Evolutionary conservation across 1,140 invertebrate genomes (phyloP).

Genomic region (Vollenhovia emeryi): DNA sequence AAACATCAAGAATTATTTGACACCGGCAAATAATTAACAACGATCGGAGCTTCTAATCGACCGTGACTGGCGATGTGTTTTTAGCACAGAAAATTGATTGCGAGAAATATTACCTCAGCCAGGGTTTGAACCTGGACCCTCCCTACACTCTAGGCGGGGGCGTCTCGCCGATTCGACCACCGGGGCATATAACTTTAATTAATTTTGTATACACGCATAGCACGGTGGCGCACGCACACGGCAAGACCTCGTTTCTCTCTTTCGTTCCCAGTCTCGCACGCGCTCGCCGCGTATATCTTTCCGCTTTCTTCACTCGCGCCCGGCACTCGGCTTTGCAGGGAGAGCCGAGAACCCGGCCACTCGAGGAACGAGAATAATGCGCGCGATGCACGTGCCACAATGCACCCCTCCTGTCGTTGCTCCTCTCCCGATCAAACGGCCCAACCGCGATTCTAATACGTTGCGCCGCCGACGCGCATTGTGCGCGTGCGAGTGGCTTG

Average conservation of each 20-base stretch:
- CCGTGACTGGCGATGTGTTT: too few species aligned
- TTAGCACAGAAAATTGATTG: too few species aligned
- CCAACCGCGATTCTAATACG: constrained; percentile 66
- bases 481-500: constrained; percentile 22
- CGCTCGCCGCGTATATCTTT: constrained; percentile 14
- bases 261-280: not conserved
- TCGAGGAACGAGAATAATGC: constrained; percentile 75
- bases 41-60: too few species aligned
- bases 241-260: constrained; percentile 4
- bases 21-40: too few species aligned
- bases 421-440: not conserved
- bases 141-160: too few species aligned
- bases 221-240: constrained; percentile 20
- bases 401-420: not conserved
- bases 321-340: not conserved
- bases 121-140: too few species aligned
- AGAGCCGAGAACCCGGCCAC: constrained; percentile 68
- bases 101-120: too few species aligned
- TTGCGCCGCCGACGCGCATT: constrained; percentile 36
- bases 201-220: constrained; percentile 75
- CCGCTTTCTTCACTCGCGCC: constrained; percentile 16
- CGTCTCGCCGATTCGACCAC: too few species aligned
- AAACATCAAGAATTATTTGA: too few species aligned
- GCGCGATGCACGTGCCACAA: constrained; percentile 73
- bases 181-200: too few species aligned